Base-by-base conservation (phyloP, 2,113 vertebrate genomes). In the Erythrocercus mccallii region DNA sequence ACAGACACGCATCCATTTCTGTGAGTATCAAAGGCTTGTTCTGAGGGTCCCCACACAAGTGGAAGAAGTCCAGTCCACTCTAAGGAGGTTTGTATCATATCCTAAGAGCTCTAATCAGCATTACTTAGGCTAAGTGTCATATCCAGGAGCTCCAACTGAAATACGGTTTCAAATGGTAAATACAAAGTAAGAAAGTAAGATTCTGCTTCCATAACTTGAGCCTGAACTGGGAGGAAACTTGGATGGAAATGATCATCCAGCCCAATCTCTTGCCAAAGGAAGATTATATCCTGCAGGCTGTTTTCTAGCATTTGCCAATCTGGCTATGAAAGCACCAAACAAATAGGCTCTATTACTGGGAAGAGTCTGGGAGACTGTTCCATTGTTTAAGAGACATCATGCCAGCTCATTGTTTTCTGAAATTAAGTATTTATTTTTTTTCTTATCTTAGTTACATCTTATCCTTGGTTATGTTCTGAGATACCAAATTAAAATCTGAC, bases 401-500 rank as follows among this genome's bases (percentile, higher is more conserved):
- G 64, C 80, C 58, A 93, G 82, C 66, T 81, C 86, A 94, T 95
- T 94, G 94, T 94, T 74, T 83, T 90, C 56, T 81, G 69, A 92
- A 96, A 86, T 80, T 45, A 58, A 58, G 51, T 81, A 48, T 91
- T 82, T 87, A 12, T 73, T 91, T 85, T 73, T 74, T 83, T 79
- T 90, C 95, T 97, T 95, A 97, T 96, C 95, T 94, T 92, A 73
- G 44, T 88, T 93, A n/a, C 51, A 57, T 82, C 85, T 96, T 76
- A 90, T 70, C 60, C 82, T 70, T 88, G 54, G 27, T 94, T 83
- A 44, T 78, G 47, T 92, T 92, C 54, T 58, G 64, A 88, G 79
- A 70, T 83, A 93, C 45, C 56, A 74, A 92, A 83, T 88, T 80
- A 82, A 92, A 96, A 70, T 77, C 25, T 70, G 60, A 30, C 38